Percentiles rank a stretch among this genome's conserved stretches.
phyloP scores from a whole-genome alignment of 2,888 invertebrate genomes.

The Linyphia triangularis region DNA sequence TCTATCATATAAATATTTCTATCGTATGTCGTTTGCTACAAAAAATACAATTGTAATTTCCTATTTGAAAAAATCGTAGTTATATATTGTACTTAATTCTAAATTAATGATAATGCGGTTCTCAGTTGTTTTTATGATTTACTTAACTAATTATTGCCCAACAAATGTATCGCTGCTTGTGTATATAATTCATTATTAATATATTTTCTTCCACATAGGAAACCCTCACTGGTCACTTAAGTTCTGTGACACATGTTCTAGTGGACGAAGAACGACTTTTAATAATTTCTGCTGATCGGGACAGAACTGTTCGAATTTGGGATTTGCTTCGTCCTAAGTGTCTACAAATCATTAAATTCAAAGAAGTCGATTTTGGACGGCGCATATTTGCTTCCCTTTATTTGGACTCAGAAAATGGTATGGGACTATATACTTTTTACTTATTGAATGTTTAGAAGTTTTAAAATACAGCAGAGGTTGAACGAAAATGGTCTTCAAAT shows the following conservation, averaged over 20 bases:
- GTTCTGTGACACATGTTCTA: constrained; percentile 85
- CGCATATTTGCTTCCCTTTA: constrained; percentile 4
- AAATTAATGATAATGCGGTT: no score
- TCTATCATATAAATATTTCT: no score
- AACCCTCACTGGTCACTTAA: constrained; percentile 84
- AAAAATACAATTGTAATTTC: no score
- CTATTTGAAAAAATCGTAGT: no score
- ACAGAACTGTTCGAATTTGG: constrained; percentile 89
- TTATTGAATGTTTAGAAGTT: no score
- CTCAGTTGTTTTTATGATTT: background rate
- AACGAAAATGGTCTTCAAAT: no score
- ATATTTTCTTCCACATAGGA: constrained; percentile 18
- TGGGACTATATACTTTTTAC: no score
- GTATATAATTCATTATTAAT: background rate
- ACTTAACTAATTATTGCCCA: no score
- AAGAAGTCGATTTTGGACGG: constrained; percentile 25
- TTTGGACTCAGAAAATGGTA: constrained; percentile 43
- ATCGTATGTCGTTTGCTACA: no score
- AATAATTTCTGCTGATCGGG: constrained; percentile 87
- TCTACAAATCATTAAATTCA: constrained; percentile 81
- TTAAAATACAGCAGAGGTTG: no score
- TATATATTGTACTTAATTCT: no score
- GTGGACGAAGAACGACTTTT: constrained; percentile 85
- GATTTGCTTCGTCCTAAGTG: constrained; percentile 85
- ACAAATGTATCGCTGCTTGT: no score